Conservation (phyloP, 2,797 vertebrate species). For the Alca torda region DNA sequence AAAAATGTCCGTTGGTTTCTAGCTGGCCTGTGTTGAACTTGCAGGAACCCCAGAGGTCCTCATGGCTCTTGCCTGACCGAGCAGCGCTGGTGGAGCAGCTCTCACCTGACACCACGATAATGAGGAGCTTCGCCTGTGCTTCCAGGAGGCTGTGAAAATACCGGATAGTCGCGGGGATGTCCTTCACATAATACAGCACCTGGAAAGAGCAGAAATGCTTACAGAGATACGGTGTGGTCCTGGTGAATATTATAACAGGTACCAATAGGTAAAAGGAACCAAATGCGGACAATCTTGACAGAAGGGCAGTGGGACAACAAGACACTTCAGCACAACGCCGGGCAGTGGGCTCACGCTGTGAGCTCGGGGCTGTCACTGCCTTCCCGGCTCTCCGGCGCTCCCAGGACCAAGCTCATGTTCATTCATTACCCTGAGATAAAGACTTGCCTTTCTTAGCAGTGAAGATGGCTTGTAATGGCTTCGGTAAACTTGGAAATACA, state of each 20-base stretch:
- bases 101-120: conserved; percentile 90
- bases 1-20: neutral
- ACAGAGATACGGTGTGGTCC: accelerated
- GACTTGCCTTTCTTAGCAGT: neutral
- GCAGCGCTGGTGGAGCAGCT: neutral
- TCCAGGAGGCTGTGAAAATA: conserved; percentile 88
- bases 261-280: neutral
- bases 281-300: neutral
- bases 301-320: neutral
- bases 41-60: neutral
- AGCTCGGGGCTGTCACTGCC: neutral
- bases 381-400: neutral
- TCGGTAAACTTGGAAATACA: neutral
- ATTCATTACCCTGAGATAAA: neutral
- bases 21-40: neutral
- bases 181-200: conserved; percentile 94
- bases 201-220: conserved; percentile 59
- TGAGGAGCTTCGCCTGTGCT: conserved; percentile 84
- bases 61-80: neutral
- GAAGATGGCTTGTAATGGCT: neutral
- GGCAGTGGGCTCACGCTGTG: neutral
- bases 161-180: conserved; percentile 80
- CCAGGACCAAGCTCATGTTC: neutral
- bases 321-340: accelerated
- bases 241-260: neutral